Base-by-base conservation (phyloP, 2,888 invertebrate species). In the Clivina fossor region DNA sequence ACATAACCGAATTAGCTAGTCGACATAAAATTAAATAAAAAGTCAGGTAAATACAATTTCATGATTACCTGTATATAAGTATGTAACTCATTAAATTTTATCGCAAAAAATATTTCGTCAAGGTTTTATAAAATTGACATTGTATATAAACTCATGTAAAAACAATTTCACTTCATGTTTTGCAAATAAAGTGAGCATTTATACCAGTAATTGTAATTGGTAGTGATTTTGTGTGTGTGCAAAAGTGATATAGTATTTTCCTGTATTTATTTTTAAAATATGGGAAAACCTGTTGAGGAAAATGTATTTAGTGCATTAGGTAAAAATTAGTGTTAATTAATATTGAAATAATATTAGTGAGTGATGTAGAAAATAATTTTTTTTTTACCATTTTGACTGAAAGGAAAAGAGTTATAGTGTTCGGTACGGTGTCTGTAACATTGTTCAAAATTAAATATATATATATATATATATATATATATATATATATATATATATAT, bases 61-160 rank as follows among this genome's bases (percentile, higher is more conserved):
- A n/a, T n/a, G n/a, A n/a, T n/a, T n/a, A n/a, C n/a, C n/a, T n/a
- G n/a, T n/a, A n/a, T n/a, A n/a, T n/a, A n/a, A n/a, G n/a, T n/a
- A n/a, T n/a, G n/a, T n/a, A n/a, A n/a, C n/a, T n/a, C n/a, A n/a
- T n/a, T n/a, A n/a, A n/a, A n/a, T n/a, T n/a, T n/a, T n/a, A n/a
- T n/a, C n/a, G n/a, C 4, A 33, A 33, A 33, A 33, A n/a, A 33
- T 9, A 9, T n/a, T 4, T 8, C n/a, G 16, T 40, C 40, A 40
- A 40, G 40, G 40, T 40, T 40, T 9, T 13, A 22, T 19, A 19
- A 40, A 11, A 20, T 16, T 40, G 20, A 11, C 20, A 40, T 3
- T 40, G 40, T 40, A 19, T 40, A 19, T 40, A 40, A 37, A 40
- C 20, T 3, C 33, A 15, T 33, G 33, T 33, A n/a, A 13, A 33